Conservation (phyloP, 2,888 invertebrate species). For the Empis stercorea region DNA sequence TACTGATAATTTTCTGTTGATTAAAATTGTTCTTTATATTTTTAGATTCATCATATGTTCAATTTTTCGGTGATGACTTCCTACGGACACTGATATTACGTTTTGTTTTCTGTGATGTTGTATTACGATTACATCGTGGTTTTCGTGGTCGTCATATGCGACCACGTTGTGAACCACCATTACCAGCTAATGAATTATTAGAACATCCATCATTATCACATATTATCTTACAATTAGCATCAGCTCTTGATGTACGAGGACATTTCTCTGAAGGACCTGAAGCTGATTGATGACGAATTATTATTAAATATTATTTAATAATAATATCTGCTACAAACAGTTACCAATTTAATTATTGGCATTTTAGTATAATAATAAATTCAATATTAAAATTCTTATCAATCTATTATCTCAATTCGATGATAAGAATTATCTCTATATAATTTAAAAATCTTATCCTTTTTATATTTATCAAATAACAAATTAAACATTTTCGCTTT, state of each 20-base stretch:
- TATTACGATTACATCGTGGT: slow-evolving; percentile 74
- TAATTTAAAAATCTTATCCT: no score
- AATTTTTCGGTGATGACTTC: slow-evolving; percentile 93
- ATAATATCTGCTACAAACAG: slow-evolving; percentile 6
- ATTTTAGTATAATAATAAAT: background rate
- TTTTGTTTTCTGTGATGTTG: slow-evolving; percentile 88
- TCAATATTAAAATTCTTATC: background rate
- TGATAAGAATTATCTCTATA: no score
- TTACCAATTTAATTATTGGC: background rate
- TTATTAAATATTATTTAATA: slow-evolving; percentile 15
- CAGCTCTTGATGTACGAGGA: slow-evolving; percentile 65
- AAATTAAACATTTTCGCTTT: no score
- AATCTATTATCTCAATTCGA: background rate
- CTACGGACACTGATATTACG: slow-evolving; percentile 75
- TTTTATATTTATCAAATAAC: no score
- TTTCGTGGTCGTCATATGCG: slow-evolving; percentile 74
- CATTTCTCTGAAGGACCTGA: slow-evolving; percentile 37
- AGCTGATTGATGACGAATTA: slow-evolving; percentile 36
- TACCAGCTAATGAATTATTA: slow-evolving; percentile 76
- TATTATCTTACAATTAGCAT: slow-evolving; percentile 70
- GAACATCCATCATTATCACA: slow-evolving; percentile 71
- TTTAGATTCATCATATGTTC: slow-evolving; percentile 55
- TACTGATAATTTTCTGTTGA: no score
- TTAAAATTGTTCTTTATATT: no score
- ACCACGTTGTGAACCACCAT: slow-evolving; percentile 70